A percentile compares a stretch with the other conserved stretches of the same genome.
Conservation (phyloP, 2,888 invertebrate species). For the Desoria tigrina region DNA sequence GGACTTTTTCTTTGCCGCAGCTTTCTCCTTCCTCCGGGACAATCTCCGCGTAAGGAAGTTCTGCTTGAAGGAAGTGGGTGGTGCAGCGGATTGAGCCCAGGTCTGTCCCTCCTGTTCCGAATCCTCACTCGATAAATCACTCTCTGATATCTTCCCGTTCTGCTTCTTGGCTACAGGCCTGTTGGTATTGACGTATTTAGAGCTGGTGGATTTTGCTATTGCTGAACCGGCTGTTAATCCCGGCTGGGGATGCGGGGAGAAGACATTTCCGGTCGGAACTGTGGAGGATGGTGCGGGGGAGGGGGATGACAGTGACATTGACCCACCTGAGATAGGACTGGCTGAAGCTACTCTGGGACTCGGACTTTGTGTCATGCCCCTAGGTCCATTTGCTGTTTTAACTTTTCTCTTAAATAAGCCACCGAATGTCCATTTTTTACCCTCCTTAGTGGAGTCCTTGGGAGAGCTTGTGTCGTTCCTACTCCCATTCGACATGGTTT, state of each 20-base stretch:
- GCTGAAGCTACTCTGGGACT: slow-evolving; percentile 22
- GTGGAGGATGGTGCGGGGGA: slow-evolving; percentile 20
- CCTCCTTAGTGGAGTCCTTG: not conserved
- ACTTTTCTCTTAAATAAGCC: slow-evolving; percentile 68
- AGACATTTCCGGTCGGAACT: not conserved
- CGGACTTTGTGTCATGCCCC: not conserved
- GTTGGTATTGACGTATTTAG: slow-evolving; percentile 38
- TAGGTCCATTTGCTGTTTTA: not conserved
- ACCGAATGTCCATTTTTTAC: slow-evolving; percentile 71
- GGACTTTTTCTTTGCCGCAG: slow-evolving; percentile 36
- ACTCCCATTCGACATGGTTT: slow-evolving; percentile 9
- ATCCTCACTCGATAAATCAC: slow-evolving; percentile 48
- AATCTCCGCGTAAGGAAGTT: slow-evolving; percentile 56
- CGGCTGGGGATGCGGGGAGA: no score
- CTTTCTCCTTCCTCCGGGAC: slow-evolving; percentile 59
- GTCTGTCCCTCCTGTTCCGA: slow-evolving; percentile 42
- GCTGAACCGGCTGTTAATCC: not conserved
- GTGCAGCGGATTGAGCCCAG: slow-evolving; percentile 24
- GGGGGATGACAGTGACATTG: slow-evolving; percentile 22
- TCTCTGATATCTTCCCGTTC: slow-evolving; percentile 40
- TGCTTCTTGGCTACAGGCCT: slow-evolving; percentile 25
- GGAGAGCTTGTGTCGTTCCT: not conserved
- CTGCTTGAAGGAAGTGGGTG: slow-evolving; percentile 34
- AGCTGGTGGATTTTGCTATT: not conserved
- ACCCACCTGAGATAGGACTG: slow-evolving; percentile 20